Evolutionary conservation across 2,797 vertebrate species (phyloP).

Genomic region (Thamnophis elegans): DNA sequence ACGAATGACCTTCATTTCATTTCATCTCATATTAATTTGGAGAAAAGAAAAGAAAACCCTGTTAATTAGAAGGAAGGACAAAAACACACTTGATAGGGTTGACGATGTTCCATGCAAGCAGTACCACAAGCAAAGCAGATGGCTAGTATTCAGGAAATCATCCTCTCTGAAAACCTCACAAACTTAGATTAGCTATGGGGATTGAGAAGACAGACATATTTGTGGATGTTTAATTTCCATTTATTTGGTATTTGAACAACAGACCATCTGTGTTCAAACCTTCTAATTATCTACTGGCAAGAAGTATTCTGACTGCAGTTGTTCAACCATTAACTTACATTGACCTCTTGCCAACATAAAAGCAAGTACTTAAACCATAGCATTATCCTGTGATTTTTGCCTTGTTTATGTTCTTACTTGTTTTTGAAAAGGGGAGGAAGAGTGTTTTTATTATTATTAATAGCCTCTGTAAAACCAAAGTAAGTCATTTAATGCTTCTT

Average conservation of each 20-base stretch:
- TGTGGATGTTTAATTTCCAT: not conserved
- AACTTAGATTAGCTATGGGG: not conserved
- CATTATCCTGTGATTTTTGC: not conserved
- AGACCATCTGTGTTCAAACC: not conserved
- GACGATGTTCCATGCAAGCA: not conserved
- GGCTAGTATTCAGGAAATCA: not conserved
- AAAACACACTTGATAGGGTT: not conserved
- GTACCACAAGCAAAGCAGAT: not conserved
- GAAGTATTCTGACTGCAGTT: not conserved
- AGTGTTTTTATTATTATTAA: not conserved
- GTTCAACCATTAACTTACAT: not conserved
- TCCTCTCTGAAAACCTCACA: not conserved
- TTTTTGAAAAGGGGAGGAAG: not conserved
- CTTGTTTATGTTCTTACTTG: not conserved
- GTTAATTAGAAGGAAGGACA: not conserved
- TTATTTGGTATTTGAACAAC: not conserved
- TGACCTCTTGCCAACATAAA: not conserved
- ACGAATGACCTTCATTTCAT: not conserved
- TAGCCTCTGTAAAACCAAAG: not conserved
- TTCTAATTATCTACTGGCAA: not conserved
- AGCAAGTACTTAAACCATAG: not conserved
- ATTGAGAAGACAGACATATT: not conserved
- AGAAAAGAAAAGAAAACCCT: not conserved
- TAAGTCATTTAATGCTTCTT: not conserved
- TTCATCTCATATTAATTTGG: not conserved